Conservation (phyloP, 2,113 vertebrate species). For the Sminthopsis crassicaudata region DNA sequence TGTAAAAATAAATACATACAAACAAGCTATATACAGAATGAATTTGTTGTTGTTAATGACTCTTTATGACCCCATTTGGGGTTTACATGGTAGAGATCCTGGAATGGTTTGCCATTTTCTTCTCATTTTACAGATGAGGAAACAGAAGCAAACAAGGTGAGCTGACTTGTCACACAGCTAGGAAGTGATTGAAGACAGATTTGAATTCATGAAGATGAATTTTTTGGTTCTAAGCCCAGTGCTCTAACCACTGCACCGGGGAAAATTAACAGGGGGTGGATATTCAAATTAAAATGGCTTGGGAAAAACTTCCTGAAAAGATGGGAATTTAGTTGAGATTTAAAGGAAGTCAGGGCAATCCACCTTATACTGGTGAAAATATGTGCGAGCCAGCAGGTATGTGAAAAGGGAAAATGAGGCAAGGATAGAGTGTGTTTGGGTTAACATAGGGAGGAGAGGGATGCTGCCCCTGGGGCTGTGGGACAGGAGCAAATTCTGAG, state of each 20-base stretch:
- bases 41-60: neutral
- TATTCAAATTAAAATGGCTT: neutral
- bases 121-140: neutral
- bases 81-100: neutral
- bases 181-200: neutral
- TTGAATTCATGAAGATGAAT: neutral
- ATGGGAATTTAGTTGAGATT: neutral
- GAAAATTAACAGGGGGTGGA: neutral
- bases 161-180: neutral
- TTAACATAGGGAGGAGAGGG: neutral
- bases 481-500: neutral
- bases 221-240: neutral
- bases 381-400: neutral
- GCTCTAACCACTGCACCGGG: neutral
- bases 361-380: neutral
- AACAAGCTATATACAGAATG: neutral
- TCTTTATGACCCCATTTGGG: neutral
- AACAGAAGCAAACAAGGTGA: neutral
- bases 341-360: neutral
- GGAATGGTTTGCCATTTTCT: neutral
- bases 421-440: neutral
- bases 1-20: neutral
- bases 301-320: neutral
- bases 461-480: neutral
- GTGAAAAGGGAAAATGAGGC: neutral